Percentiles rank a stretch among this genome's conserved stretches.
Evolutionary conservation across 1,140 invertebrate genomes (phyloP).

Genomic region (Sycophila sp.): DNA sequence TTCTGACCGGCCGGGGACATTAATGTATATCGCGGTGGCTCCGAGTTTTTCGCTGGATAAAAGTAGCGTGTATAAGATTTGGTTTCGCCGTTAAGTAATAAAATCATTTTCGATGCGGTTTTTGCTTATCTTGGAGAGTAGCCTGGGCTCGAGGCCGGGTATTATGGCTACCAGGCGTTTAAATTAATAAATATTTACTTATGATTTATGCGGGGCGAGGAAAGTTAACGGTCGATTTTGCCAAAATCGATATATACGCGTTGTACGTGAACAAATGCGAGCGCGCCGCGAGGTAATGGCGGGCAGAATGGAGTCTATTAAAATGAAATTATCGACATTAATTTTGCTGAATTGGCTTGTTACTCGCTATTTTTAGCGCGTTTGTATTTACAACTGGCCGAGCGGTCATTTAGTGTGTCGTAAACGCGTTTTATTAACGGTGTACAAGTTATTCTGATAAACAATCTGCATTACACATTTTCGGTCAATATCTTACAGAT

Average conservation of each 20-base stretch:
- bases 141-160: too few relatives aligned
- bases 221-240: not conserved
- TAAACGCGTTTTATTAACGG: too few relatives aligned
- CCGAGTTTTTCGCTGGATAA: constrained; percentile 1
- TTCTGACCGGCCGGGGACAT: not conserved
- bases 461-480: too few relatives aligned
- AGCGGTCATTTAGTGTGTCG: too few relatives aligned
- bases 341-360: not conserved
- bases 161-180: too few relatives aligned
- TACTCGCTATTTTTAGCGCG: not conserved
- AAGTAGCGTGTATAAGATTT: too few relatives aligned
- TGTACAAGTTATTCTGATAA: too few relatives aligned
- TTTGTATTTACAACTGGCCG: too few relatives aligned
- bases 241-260: not conserved
- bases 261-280: not conserved
- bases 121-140: too few relatives aligned
- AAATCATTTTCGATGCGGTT: too few relatives aligned
- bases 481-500: too few relatives aligned
- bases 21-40: not conserved
- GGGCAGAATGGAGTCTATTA: not conserved
- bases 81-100: too few relatives aligned
- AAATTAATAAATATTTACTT: constrained; percentile 23
- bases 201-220: not conserved
- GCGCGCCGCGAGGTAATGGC: not conserved
- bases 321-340: not conserved